Evolutionary conservation across 2,113 vertebrate species (phyloP).

Genomic region (Notothenia rossii): DNA sequence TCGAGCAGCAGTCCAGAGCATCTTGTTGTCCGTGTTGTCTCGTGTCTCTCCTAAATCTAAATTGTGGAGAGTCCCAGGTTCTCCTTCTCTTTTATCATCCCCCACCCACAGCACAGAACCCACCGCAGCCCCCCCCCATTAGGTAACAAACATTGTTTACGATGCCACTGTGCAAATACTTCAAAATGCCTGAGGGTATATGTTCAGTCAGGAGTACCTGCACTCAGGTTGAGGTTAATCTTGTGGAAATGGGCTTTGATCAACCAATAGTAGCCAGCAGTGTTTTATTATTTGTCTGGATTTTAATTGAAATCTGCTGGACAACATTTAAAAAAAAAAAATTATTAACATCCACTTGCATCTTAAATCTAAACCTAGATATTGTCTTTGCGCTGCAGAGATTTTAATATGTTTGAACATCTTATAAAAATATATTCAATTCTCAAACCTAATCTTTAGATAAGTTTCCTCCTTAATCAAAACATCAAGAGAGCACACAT

Average conservation of each 20-base stretch:
- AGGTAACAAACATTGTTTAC: conserved; percentile 42
- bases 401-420: background rate
- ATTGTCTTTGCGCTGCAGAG: background rate
- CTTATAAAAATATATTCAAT: background rate
- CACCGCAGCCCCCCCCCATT: conserved; percentile 20
- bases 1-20: background rate
- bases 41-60: background rate
- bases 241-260: background rate
- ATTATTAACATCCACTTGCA: background rate
- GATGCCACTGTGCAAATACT: conserved; percentile 37
- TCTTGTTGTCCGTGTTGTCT: conserved; percentile 20
- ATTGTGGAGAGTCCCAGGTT: background rate
- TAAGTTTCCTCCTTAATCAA: too few species aligned
- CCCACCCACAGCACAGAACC: background rate
- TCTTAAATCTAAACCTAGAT: background rate
- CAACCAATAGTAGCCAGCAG: background rate
- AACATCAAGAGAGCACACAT: background rate
- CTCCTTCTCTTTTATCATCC: conserved; percentile 59
- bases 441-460: background rate
- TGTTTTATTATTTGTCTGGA: background rate
- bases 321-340: background rate
- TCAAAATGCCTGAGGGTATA: conserved; percentile 2
- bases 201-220: background rate
- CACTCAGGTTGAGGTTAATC: background rate
- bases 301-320: background rate